Evolutionary conservation across 1,140 invertebrate genomes (phyloP).

Genomic region (Temnothorax longispinosus): DNA sequence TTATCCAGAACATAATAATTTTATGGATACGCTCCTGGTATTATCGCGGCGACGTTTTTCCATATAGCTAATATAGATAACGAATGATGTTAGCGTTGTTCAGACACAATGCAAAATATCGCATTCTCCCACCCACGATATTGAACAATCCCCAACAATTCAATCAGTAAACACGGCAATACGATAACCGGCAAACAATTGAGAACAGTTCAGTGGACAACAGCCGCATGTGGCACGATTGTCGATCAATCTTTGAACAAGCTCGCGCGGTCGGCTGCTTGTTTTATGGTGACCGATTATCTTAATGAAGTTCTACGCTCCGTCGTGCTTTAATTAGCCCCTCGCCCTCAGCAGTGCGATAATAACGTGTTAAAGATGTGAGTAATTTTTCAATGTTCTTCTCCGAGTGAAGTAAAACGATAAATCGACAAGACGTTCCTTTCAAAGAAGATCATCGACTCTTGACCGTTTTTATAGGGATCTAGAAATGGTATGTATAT

Average conservation of each 20-base stretch:
- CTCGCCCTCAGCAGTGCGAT: conserved; percentile 66
- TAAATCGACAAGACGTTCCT: conserved; percentile 10
- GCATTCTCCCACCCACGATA: not conserved
- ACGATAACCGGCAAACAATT: conserved; percentile 77
- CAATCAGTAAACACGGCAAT: conserved; percentile 57
- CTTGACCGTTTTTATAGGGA: not conserved
- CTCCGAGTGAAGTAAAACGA: conserved; percentile 35
- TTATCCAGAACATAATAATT: conserved; percentile 2
- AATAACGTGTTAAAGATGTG: conserved; percentile 52
- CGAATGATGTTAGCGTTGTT: not conserved
- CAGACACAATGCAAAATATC: conserved; percentile 2
- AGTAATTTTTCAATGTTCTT: conserved; percentile 48
- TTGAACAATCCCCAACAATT: conserved; percentile 35
- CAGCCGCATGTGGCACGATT: conserved; percentile 51
- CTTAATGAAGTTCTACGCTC: conserved; percentile 76
- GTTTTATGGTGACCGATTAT: conserved; percentile 73
- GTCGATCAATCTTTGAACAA: conserved; percentile 78
- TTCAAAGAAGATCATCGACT: not conserved
- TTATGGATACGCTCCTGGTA: conserved; percentile 14
- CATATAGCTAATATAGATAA: not conserved
- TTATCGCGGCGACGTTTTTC: conserved; percentile 19
- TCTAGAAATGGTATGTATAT: no score
- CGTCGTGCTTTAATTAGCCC: conserved; percentile 78
- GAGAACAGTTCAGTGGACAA: conserved; percentile 72
- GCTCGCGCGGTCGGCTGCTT: conserved; percentile 66